Base-by-base conservation (phyloP, 1,140 invertebrate genomes). In the Capitella teleta region DNA sequence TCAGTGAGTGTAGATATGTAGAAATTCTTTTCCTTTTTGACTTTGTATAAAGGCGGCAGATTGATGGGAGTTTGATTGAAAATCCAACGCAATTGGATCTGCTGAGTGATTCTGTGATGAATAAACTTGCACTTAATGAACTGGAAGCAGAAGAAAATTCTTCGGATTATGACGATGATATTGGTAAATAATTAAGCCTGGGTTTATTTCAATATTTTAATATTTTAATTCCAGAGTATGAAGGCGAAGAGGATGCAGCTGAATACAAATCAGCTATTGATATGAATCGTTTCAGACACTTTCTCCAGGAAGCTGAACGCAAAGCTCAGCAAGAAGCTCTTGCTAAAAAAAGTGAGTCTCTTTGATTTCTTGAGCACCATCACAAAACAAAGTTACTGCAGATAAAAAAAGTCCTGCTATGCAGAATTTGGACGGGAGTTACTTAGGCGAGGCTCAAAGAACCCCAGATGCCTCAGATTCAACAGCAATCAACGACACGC, bases 401-500 rank as follows among this genome's bases (percentile, higher is more conserved):
- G n/a, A n/a, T n/a, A n/a, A n/a, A n/a, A n/a, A n/a, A n/a, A n/a
- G n/a, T n/a, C n/a, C n/a, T n/a, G n/a, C n/a, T n/a, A n/a, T n/a
- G n/a, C n/a, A n/a, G n/a, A n/a, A n/a, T n/a, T n/a, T n/a, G n/a
- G n/a, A n/a, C n/a, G n/a, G n/a, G n/a, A n/a, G n/a, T n/a, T n/a
- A n/a, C n/a, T n/a, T n/a, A n/a, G n/a, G n/a, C n/a, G n/a, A n/a
- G n/a, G n/a, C n/a, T n/a, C n/a, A n/a, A n/a, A n/a, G n/a, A 12
- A 40, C 38, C 14, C 38, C 38, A 4, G 25, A 19, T 40, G 25
- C 38, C 2, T 26, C 57, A 19, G 57, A 59, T 28, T 59, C 52
- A 19, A 62, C 63, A 25, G 65, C 65, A 12, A 63, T 66, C 40
- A 67, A 67, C 59, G 65, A 67, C 42, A 67, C 65, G 28, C 30